phyloP scores from a whole-genome alignment of 1,140 invertebrate species.

The Ips nitidus region DNA sequence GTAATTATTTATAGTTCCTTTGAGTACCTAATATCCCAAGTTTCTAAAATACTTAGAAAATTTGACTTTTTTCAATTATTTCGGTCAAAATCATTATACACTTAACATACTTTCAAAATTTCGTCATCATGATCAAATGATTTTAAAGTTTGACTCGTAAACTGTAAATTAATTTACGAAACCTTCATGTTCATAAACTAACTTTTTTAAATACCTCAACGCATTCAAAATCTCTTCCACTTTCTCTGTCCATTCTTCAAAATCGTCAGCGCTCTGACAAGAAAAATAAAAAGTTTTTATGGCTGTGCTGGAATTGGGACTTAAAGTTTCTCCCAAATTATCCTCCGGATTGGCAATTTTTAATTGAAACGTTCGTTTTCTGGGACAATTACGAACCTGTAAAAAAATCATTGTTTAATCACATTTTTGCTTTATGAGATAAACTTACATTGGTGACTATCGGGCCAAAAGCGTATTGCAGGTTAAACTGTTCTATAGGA shows the following conservation, averaged over 20 bases:
- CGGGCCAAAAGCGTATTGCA: slow-evolving; percentile 26
- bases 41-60: too few relatives aligned
- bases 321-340: background rate
- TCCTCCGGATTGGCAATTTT: slow-evolving; percentile 16
- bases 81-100: too few relatives aligned
- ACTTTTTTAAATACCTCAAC: slow-evolving; percentile 15
- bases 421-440: background rate
- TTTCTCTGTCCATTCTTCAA: slow-evolving; percentile 15
- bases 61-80: too few relatives aligned
- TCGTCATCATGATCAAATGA: too few relatives aligned
- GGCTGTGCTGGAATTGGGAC: slow-evolving; percentile 6
- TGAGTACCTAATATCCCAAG: too few relatives aligned
- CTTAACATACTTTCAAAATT: too few relatives aligned
- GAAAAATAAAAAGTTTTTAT: slow-evolving; percentile 24
- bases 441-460: slow-evolving; percentile 17
- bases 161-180: background rate
- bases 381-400: slow-evolving; percentile 21
- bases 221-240: slow-evolving; percentile 12
- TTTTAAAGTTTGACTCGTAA: too few relatives aligned
- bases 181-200: slow-evolving; percentile 1
- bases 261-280: background rate
- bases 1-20: too few relatives aligned
- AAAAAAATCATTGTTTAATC: background rate
- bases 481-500: slow-evolving; percentile 16
- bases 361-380: slow-evolving; percentile 21